These are phyloP conservation scores for Odontophorus gujanensis DNA, from an alignment of 2,113 vertebrate genomes.

Conservation along the genomic window DNA sequence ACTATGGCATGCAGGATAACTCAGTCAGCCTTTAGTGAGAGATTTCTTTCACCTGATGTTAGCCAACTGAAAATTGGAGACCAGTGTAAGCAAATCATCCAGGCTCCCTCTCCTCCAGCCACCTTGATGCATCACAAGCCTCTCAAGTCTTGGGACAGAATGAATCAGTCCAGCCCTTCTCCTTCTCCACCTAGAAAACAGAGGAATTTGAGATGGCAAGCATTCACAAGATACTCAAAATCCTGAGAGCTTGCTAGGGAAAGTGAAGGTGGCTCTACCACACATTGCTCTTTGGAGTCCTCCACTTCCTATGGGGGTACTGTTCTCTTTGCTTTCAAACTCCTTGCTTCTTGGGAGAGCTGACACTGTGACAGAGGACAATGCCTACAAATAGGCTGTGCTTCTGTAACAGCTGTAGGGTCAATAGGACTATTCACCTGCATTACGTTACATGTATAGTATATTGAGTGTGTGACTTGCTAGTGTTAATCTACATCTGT, in stretches of 20 bases:
- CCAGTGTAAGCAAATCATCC: not conserved
- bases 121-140: not conserved
- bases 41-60: not conserved
- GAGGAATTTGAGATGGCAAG: not conserved
- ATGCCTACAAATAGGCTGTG: not conserved
- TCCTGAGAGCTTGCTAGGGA: not conserved
- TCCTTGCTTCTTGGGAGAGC: not conserved
- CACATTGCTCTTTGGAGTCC: not conserved
- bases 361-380: not conserved
- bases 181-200: not conserved
- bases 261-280: not conserved
- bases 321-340: not conserved
- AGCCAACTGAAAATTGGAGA: not conserved
- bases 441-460: not conserved
- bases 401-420: slow-evolving; percentile 5
- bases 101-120: not conserved
- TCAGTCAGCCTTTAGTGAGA: not conserved
- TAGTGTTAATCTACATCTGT: slow-evolving; percentile 56
- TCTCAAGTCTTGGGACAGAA: not conserved
- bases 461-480: slow-evolving; percentile 11
- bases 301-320: not conserved
- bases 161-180: not conserved
- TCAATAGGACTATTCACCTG: not conserved
- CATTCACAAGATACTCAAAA: not conserved
- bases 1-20: not conserved